A percentile compares a stretch with the other conserved stretches of the same genome.
phyloP scores from a whole-genome alignment of 2,888 invertebrate species.

The Dryadula phaetusa region DNA sequence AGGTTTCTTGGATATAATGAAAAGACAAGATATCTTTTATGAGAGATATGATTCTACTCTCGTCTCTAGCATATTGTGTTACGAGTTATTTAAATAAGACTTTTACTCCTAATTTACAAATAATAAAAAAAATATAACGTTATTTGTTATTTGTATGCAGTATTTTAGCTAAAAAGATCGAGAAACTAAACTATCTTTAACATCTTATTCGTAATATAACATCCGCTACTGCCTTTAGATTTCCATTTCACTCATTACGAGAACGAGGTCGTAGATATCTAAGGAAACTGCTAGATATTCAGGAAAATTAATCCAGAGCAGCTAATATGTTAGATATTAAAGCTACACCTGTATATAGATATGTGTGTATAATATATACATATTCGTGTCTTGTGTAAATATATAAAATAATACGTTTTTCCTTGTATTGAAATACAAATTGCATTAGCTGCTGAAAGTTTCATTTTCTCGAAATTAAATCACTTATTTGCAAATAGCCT shows the following conservation, averaged over 20 bases:
- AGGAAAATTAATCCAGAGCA: slow-evolving; percentile 34
- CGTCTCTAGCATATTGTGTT: slow-evolving; percentile 11
- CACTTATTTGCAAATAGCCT: background rate
- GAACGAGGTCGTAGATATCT: slow-evolving; percentile 39
- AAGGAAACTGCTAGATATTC: slow-evolving; percentile 35
- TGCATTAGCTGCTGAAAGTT: background rate
- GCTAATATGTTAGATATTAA: slow-evolving; percentile 1
- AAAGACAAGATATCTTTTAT: slow-evolving; percentile 24
- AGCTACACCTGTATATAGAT: background rate
- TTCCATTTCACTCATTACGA: slow-evolving; percentile 39
- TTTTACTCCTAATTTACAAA: slow-evolving; percentile 47
- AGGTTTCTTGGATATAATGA: slow-evolving; percentile 14
- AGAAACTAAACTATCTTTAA: slow-evolving; percentile 4
- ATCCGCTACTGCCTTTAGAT: slow-evolving; percentile 32
- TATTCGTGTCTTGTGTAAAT: too few species aligned
- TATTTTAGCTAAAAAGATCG: too few species aligned
- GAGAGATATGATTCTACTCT: slow-evolving; percentile 18
- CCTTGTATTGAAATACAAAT: background rate
- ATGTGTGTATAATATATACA: background rate
- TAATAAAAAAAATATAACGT: too few species aligned
- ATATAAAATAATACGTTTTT: background rate
- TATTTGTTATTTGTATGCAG: background rate
- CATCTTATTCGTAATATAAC: slow-evolving; percentile 39
- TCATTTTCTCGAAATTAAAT: background rate
- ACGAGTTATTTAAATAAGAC: slow-evolving; percentile 24